Evolutionary conservation across 1,140 invertebrate species (phyloP).

Genomic region (Drosophila micromelanica): DNA sequence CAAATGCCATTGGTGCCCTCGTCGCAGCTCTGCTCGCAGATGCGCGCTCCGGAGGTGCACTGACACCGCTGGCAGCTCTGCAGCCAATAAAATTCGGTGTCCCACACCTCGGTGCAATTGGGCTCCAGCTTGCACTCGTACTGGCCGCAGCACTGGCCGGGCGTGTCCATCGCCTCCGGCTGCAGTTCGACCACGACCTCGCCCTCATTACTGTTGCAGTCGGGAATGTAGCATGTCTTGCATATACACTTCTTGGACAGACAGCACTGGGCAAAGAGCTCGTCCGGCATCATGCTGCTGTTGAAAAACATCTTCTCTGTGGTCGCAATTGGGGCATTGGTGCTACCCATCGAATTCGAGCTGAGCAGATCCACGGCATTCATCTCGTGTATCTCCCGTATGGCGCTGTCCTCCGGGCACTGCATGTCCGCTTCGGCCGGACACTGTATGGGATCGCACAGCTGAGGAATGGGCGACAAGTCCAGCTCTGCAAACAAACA

Average conservation of each 20-base stretch:
- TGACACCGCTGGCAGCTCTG: conserved; percentile 67
- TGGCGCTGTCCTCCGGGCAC: conserved; percentile 72
- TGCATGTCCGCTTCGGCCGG: conserved; percentile 70
- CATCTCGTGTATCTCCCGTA: conserved; percentile 55
- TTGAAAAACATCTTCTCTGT: conserved; percentile 31
- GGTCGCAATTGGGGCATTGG: conserved; percentile 1
- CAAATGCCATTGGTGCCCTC: conserved; percentile 61
- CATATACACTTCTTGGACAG: conserved; percentile 72
- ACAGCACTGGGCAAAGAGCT: conserved; percentile 64
- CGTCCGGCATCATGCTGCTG: conserved; percentile 45
- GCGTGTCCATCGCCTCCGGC: conserved; percentile 65
- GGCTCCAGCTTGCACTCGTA: conserved; percentile 67
- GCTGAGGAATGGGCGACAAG: conserved; percentile 42
- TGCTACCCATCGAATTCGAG: conserved; percentile 48
- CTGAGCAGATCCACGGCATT: conserved; percentile 52
- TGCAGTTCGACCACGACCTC: conserved; percentile 65
- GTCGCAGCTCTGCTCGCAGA: conserved; percentile 74
- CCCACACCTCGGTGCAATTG: conserved; percentile 61
- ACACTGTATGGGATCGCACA: conserved; percentile 66
- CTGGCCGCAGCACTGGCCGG: conserved; percentile 72
- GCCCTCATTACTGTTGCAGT: conserved; percentile 46
- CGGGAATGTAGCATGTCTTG: conserved; percentile 72
- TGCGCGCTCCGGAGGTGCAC: conserved; percentile 56
- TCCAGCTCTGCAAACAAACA: conserved; percentile 24
- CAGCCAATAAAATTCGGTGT: conserved; percentile 69